Evolutionary conservation across 2,888 invertebrate species (phyloP).

Genomic region (Pyrgus malvae): DNA sequence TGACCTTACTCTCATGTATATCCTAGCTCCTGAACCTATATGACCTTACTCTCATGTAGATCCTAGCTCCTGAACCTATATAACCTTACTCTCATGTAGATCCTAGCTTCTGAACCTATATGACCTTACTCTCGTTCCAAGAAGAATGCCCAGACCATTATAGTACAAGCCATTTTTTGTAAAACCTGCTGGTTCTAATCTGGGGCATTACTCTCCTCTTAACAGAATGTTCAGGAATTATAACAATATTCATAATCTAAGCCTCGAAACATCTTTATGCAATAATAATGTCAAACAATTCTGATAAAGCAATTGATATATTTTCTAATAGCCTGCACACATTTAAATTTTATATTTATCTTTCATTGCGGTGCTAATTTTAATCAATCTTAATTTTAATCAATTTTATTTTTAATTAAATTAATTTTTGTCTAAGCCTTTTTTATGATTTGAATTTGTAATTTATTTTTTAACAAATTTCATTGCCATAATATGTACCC

Average conservation of each 20-base stretch:
- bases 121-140: too few species aligned
- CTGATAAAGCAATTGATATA: neutral
- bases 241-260: neutral
- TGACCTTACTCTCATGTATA: too few species aligned
- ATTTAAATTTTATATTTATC: neutral
- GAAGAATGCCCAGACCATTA: neutral
- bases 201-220: neutral
- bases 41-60: too few species aligned
- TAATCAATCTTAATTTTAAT: too few species aligned
- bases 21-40: too few species aligned
- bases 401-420: neutral
- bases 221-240: neutral
- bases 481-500: too few species aligned
- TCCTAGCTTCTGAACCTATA: too few species aligned
- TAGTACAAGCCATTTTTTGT: neutral
- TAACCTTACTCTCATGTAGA: too few species aligned
- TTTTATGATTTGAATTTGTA: too few species aligned
- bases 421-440: too few species aligned
- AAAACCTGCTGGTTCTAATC: neutral
- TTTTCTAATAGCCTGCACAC: neutral
- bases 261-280: neutral
- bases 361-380: neutral
- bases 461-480: too few species aligned
- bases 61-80: too few species aligned
- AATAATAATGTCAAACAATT: neutral